Evolutionary conservation across 2,113 vertebrate genomes (phyloP), one percentile per base, ranked within the genome.

Genomic region (Theristicus caerulescens): DNA sequence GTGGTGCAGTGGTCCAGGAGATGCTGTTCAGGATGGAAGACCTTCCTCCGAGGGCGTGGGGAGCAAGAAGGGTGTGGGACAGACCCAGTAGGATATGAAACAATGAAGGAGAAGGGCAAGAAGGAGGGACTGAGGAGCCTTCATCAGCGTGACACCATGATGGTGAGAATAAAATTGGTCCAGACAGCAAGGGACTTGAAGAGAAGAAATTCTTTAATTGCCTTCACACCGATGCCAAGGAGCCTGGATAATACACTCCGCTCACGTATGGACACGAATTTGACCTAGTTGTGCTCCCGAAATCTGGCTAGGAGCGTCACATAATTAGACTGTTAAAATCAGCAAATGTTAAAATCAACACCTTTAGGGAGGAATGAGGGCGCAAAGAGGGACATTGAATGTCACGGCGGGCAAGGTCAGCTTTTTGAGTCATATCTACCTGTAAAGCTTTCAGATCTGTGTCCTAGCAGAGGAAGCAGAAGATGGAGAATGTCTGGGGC

Each of bases 301-400:
- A 89, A 73, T 46, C 81, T 74, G 73, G 13, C 73, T 44, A 34
- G 31, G 26, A 91, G n/a, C 0, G 0, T 46, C 70, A 71, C 51
- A 5, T 46, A 83, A 93, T 18, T 64, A 42, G 36, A 91, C 74
- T 79, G 61, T 67, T 87, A 89, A 82, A 95, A 70, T 78, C 87
- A 89, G 81, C 46, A 91, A 25, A 66, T 84, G 81, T 14, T 93
- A 54, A 92, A 86, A 73, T 46, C 81, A 89, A 70, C 77, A 79
- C 31, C 47, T 94, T 64, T 14, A 38, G n/a, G 73, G 32, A 76
- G 16, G 78, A 90, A 87, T 3, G 73, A 91, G 92, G 87, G 69
- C 0, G 1, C 84, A 58, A 74, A 91, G 73, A 82, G 52, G 42
- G 69, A 84, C 69, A 78, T 7, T 46, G 80, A 79, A 67, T 67